phyloP scores from a whole-genome alignment of 2,797 vertebrate species.

The Sarcophilus harrisii region DNA sequence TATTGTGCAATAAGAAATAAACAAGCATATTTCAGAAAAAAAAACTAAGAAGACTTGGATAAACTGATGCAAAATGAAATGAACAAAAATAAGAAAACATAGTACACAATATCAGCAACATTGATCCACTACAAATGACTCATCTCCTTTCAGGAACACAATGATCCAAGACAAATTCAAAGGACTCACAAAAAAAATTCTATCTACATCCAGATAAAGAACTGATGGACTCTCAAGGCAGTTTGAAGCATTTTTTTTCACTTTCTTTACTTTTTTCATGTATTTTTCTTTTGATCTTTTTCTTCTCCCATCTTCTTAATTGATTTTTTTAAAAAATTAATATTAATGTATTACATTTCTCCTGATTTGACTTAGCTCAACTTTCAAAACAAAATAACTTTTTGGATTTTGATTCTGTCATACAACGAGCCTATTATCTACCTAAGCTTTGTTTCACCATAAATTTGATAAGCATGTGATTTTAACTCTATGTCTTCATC shows the following conservation, averaged over 20 bases:
- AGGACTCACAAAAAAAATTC: not conserved
- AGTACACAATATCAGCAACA: not conserved
- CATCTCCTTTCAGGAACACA: not conserved
- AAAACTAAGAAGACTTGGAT: not conserved
- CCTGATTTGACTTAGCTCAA: conserved; percentile 9
- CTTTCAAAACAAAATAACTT: conserved; percentile 8
- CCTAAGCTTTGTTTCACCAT: conserved; percentile 10
- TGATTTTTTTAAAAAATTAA: too few relatives aligned
- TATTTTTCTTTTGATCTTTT: not conserved
- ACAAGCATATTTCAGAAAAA: not conserved
- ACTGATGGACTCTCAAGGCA: not conserved
- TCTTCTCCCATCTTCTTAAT: not conserved
- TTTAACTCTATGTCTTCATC: not conserved
- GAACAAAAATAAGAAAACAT: not conserved
- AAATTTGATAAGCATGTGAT: not conserved
- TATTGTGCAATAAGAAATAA: not conserved
- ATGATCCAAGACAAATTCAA: not conserved
- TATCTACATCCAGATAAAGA: not conserved
- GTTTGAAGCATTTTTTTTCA: not conserved
- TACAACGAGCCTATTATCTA: not conserved
- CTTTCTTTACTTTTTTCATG: too few relatives aligned
- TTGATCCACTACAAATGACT: not conserved
- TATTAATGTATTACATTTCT: not conserved
- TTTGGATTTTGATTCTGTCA: conserved; percentile 3
- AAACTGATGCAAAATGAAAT: not conserved